Conservation (phyloP, 2,888 invertebrate species). For the Xestia c-nigrum region DNA sequence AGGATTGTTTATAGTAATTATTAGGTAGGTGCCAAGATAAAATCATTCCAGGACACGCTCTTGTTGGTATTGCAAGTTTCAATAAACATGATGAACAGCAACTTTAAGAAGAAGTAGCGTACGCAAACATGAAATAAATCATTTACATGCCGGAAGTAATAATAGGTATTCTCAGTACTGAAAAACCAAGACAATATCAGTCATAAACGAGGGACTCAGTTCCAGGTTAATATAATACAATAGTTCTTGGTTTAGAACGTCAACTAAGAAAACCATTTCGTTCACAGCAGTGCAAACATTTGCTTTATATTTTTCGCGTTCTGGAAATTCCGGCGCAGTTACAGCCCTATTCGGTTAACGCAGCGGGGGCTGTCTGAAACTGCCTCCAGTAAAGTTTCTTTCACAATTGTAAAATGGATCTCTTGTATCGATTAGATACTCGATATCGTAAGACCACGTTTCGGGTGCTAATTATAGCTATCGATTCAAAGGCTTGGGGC, state of each 20-base stretch:
- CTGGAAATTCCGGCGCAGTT: conserved; percentile 15
- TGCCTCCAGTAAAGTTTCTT: conserved; percentile 57
- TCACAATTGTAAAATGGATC: conserved; percentile 67
- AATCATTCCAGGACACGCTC: background rate
- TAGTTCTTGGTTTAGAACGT: conserved; percentile 24
- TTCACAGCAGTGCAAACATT: conserved; percentile 16
- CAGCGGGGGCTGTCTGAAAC: conserved; percentile 63
- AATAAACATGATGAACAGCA: background rate
- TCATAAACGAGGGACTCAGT: conserved; percentile 43
- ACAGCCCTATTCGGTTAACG: conserved; percentile 53
- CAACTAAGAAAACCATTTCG: conserved; percentile 21
- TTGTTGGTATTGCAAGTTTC: background rate
- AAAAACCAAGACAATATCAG: conserved; percentile 10
- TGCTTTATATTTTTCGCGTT: conserved; percentile 15
- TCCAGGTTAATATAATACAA: conserved; percentile 45
- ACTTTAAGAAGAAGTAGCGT: background rate
- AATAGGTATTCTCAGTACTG: background rate
- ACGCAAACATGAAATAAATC: conserved; percentile 15
- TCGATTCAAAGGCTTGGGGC: conserved; percentile 53
- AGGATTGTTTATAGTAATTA: conserved; percentile 25
- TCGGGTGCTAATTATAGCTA: conserved; percentile 67
- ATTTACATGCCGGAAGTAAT: conserved; percentile 9
- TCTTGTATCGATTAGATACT: conserved; percentile 63
- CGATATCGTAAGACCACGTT: conserved; percentile 63
- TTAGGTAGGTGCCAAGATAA: background rate